phyloP scores from a whole-genome alignment of 2,888 invertebrate species.

The Protophormia terraenovae region DNA sequence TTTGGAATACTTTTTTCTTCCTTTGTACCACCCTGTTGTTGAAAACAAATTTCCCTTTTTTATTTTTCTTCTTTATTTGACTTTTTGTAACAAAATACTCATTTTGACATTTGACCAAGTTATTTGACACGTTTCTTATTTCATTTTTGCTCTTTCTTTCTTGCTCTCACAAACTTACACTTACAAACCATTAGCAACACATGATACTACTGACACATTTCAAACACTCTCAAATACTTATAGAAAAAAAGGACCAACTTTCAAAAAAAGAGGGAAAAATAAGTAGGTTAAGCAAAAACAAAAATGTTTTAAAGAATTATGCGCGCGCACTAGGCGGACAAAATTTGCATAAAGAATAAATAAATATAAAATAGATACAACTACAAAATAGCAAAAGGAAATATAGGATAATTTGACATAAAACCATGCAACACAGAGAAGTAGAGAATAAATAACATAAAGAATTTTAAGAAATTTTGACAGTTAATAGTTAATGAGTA shows the following conservation, averaged over 20 bases:
- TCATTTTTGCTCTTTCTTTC: background rate
- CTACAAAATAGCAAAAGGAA: background rate
- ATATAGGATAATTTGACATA: slow-evolving; percentile 37
- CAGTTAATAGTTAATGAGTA: background rate
- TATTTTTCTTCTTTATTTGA: background rate
- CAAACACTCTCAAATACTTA: background rate
- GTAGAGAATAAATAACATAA: background rate
- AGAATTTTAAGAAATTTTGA: slow-evolving; percentile 13
- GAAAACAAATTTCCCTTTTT: background rate
- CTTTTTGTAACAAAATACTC: background rate
- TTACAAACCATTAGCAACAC: slow-evolving; percentile 38
- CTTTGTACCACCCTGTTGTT: slow-evolving; percentile 10
- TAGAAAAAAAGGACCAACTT: background rate
- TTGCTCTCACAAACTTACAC: background rate
- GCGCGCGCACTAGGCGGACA: slow-evolving; percentile 64
- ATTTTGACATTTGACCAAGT: slow-evolving; percentile 23
- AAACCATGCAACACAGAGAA: background rate
- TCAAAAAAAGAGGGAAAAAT: slow-evolving; percentile 6
- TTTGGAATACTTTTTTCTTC: background rate
- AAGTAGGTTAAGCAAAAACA: slow-evolving; percentile 23
- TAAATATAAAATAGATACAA: background rate
- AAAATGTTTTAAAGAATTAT: slow-evolving; percentile 30
- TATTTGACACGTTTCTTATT: slow-evolving; percentile 32
- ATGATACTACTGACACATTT: slow-evolving; percentile 61
- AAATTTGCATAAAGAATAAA: background rate